phyloP scores from a whole-genome alignment of 2,113 vertebrate species.

The Sakesphorus luctuosus region DNA sequence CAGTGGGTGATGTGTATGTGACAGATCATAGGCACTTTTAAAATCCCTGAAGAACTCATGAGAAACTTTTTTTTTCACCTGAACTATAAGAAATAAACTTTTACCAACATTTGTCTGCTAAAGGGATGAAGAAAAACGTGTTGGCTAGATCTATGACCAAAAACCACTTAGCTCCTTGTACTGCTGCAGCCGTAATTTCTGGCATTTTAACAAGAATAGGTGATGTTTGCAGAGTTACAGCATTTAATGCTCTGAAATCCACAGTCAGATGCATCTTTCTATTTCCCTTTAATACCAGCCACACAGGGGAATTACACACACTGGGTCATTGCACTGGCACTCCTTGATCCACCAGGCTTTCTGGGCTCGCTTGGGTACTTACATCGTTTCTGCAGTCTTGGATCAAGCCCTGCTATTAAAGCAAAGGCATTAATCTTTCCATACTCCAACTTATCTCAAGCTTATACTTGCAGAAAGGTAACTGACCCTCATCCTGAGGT shows the following conservation, averaged over 20 bases:
- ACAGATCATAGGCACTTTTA: neutral
- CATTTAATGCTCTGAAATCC: constrained; percentile 37
- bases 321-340: constrained; percentile 61
- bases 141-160: constrained; percentile 13
- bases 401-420: constrained; percentile 57
- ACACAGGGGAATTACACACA: constrained; percentile 20
- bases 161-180: constrained; percentile 25
- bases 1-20: neutral
- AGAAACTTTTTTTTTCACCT: neutral
- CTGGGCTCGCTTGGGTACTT: constrained; percentile 18
- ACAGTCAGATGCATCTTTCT: constrained; percentile 46
- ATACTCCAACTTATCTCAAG: constrained; percentile 30
- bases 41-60: neutral
- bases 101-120: neutral
- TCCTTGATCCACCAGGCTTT: constrained; percentile 39
- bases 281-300: constrained; percentile 28
- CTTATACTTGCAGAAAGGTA: constrained; percentile 45
- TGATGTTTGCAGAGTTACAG: constrained; percentile 44
- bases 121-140: neutral
- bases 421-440: constrained; percentile 60
- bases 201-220: constrained; percentile 40
- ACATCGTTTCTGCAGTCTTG: neutral
- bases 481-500: constrained; percentile 17
- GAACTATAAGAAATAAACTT: neutral
- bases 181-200: constrained; percentile 28